Conservation (phyloP, 2,888 invertebrate species). For the Ophraella communa region DNA sequence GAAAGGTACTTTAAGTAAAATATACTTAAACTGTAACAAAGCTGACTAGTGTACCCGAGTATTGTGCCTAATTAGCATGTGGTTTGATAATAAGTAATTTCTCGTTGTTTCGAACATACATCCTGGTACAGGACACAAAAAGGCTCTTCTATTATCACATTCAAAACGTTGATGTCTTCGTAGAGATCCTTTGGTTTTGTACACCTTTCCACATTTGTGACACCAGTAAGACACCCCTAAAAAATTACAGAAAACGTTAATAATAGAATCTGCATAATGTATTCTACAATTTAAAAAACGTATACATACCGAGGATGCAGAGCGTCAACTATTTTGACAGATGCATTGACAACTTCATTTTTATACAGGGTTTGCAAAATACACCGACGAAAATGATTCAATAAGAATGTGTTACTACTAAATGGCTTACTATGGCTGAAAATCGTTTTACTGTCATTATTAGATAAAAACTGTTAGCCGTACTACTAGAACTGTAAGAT, state of each 20-base stretch:
- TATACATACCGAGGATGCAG: background rate
- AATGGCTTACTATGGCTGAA: too few relatives aligned
- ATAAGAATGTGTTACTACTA: too few relatives aligned
- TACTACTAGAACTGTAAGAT: too few relatives aligned
- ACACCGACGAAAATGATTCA: too few relatives aligned
- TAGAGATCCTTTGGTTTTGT: constrained; percentile 47
- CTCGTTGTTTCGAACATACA: constrained; percentile 54
- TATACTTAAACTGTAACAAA: background rate
- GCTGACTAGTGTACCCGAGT: background rate
- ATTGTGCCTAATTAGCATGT: constrained; percentile 25
- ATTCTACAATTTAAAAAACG: constrained; percentile 28
- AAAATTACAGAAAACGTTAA: background rate
- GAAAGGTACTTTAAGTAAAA: background rate
- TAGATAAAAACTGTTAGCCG: too few relatives aligned
- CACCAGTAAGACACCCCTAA: constrained; percentile 31
- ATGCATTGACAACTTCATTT: too few relatives aligned
- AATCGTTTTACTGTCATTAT: too few relatives aligned
- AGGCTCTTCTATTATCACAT: constrained; percentile 48
- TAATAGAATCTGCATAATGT: constrained; percentile 5
- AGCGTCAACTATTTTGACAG: background rate
- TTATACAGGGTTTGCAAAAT: too few relatives aligned
- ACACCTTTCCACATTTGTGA: constrained; percentile 47
- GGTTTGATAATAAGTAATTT: constrained; percentile 31
- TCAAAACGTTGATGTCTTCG: constrained; percentile 44
- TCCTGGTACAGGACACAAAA: constrained; percentile 73